A percentile compares a stretch with the other conserved stretches of the same genome.
Evolutionary conservation across 1,140 invertebrate species (phyloP).

Genomic region (Rhopalosiphum maidis): DNA sequence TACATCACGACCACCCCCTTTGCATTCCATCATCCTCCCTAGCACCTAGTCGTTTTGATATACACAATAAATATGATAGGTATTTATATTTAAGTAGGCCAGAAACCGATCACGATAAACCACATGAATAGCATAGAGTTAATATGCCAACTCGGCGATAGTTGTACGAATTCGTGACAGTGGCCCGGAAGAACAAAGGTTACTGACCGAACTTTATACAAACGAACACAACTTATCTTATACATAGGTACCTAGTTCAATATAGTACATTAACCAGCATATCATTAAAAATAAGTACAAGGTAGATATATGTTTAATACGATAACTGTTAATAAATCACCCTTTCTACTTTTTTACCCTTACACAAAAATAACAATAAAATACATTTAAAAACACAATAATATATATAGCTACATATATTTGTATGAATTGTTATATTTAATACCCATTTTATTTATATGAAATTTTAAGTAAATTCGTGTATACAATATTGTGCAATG

Average conservation of each 20-base stretch:
- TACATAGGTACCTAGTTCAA: background rate
- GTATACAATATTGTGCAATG: background rate
- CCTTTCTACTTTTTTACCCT: background rate
- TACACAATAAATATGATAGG: background rate
- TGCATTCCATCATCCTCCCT: background rate
- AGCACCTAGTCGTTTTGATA: background rate
- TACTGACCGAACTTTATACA: slow-evolving; percentile 7
- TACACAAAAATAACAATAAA: background rate
- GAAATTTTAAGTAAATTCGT: background rate
- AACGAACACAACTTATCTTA: slow-evolving; percentile 25
- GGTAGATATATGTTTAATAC: background rate
- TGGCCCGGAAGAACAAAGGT: slow-evolving; percentile 28
- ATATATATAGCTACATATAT: background rate
- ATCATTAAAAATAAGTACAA: background rate
- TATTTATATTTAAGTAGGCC: slow-evolving; percentile 3
- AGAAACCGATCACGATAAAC: slow-evolving; percentile 40
- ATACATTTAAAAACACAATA: background rate
- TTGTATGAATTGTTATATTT: background rate
- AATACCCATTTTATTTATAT: background rate
- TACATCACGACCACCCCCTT: background rate
- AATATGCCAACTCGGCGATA: background rate
- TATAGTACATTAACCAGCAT: background rate
- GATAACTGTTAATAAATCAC: background rate
- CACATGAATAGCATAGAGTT: slow-evolving; percentile 2
- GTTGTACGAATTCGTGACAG: slow-evolving; percentile 30